Base-by-base conservation (phyloP, 2,888 invertebrate genomes). In the Nomada ferruginata region DNA sequence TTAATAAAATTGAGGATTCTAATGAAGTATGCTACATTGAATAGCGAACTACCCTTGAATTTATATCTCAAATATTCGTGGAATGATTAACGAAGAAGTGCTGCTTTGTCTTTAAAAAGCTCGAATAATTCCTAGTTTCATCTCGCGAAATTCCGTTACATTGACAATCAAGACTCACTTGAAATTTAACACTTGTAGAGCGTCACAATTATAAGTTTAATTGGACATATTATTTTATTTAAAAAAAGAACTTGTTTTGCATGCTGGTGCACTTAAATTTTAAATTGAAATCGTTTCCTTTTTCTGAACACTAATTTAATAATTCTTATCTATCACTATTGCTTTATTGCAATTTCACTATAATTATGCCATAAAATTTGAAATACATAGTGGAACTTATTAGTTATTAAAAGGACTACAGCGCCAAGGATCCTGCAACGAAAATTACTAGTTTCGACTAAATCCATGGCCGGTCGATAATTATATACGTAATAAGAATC, bases 1-100 rank as follows among this genome's bases (percentile, higher is more conserved):
- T 80, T 83, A 81, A 81, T 83, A 65, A 77, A 78, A 76, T 75
- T 75, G 84, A 80, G 68, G 75, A 61, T 68, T 80, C 64, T 61
- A 80, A 72, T 72, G 76, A 82, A 76, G 69, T 75, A 72, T 69
- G 42, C 57, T 76, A 71, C 70, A 68, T 72, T 72, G 81, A 80
- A 80, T 63, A 47, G 59, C 59, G 76, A 53, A 76, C 76, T 76
- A 72, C 60, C 63, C 82, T 79, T 66, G 47, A 57, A 76, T 55
- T 66, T 65, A 75, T 71, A 59, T 29, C 26, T 23, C 65, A 53
- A 55, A 79, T 57, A 59, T 79, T 55, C 65, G 57, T 63, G 29
- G 75, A 68, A 59, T 76, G 76, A 75, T 80, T 79, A 75, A 80
- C 55, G 66, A 20, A 59, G 47, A 78, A 64, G 75, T 75, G 23